Evolutionary conservation across 2,113 vertebrate species (phyloP).

Genomic region (Odontesthes bonariensis): DNA sequence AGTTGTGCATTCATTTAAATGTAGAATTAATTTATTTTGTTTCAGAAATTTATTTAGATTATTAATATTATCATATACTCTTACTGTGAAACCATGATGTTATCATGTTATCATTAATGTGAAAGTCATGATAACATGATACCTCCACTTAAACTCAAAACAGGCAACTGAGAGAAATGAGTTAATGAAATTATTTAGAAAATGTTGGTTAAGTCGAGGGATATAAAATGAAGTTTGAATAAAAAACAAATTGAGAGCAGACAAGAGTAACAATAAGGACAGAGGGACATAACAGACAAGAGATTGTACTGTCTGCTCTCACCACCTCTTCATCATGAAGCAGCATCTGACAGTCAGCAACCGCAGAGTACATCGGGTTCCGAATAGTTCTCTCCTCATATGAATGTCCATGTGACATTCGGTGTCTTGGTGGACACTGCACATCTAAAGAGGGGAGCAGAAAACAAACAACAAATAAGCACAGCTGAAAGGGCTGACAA

Average conservation of each 20-base stretch:
- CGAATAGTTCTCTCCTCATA: constrained; percentile 75
- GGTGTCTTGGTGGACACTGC: constrained; percentile 60
- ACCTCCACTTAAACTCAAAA: too few relatives aligned
- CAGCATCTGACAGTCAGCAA: constrained; percentile 81
- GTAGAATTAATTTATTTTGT: too few relatives aligned
- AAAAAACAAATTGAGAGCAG: not conserved
- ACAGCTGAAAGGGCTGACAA: not conserved
- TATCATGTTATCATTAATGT: too few relatives aligned
- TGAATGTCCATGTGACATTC: constrained; percentile 78
- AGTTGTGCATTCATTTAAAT: too few relatives aligned
- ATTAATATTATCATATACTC: too few relatives aligned
- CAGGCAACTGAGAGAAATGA: too few relatives aligned
- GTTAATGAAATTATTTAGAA: too few relatives aligned
- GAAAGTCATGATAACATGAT: too few relatives aligned
- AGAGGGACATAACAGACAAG: constrained; percentile 54
- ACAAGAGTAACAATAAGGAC: constrained; percentile 20
- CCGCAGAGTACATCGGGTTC: constrained; percentile 80
- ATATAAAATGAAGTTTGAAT: not conserved
- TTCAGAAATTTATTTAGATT: too few relatives aligned
- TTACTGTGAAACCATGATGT: too few relatives aligned
- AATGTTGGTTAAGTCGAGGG: not conserved
- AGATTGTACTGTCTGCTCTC: constrained; percentile 40
- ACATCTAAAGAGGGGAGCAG: constrained; percentile 61
- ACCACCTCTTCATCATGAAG: constrained; percentile 83
- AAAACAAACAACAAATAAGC: not conserved